These are phyloP conservation scores for Cataglyphis livida DNA, from an alignment of 2,888 invertebrate genomes.

Conservation along the genomic window DNA sequence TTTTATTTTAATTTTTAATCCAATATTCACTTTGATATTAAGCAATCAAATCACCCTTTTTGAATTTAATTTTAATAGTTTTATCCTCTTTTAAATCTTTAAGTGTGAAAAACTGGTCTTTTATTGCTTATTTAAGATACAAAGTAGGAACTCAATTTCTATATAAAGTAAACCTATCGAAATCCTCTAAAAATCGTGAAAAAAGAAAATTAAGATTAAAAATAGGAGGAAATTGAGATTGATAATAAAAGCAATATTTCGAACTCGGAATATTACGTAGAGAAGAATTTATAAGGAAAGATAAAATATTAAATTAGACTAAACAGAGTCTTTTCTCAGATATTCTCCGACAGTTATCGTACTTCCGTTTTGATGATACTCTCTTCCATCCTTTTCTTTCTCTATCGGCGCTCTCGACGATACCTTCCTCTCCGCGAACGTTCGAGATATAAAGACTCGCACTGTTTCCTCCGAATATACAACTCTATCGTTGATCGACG, in stretches of 20 bases:
- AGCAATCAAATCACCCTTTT: not conserved
- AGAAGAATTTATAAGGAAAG: not conserved
- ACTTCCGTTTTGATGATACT: not conserved
- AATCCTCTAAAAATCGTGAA: not conserved
- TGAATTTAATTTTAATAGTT: conserved; percentile 2
- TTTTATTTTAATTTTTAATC: not conserved
- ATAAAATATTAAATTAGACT: conserved; percentile 2
- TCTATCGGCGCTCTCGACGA: not conserved
- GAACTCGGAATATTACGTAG: not conserved
- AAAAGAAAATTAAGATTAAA: not conserved
- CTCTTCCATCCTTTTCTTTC: not conserved
- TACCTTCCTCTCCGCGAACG: conserved; percentile 45
- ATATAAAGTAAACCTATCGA: not conserved
- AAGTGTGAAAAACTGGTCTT: not conserved
- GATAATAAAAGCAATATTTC: not conserved
- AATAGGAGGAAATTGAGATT: not conserved
- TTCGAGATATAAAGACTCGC: conserved; percentile 57
- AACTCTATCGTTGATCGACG: conserved; percentile 52
- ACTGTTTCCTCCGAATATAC: conserved; percentile 59
- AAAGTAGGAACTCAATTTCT: not conserved
- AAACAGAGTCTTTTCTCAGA: not conserved
- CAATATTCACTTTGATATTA: not conserved
- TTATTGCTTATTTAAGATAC: not conserved
- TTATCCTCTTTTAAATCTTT: not conserved
- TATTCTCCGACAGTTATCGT: conserved; percentile 6